Conservation (phyloP, 2,888 invertebrate genomes). For the Andrena praecox region DNA sequence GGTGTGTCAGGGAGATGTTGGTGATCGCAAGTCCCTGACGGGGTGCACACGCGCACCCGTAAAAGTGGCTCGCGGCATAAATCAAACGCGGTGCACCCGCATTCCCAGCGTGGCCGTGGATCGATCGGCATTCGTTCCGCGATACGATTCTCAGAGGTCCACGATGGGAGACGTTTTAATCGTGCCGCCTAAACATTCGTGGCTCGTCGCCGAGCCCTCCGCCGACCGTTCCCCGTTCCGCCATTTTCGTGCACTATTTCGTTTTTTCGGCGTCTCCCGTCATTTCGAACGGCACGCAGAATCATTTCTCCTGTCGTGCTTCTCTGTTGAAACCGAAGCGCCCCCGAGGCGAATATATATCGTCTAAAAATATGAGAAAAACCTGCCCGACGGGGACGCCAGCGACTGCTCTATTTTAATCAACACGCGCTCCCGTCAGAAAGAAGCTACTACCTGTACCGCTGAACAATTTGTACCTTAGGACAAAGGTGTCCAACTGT, state of each 20-base stretch:
- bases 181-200: conserved; percentile 74
- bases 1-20: background rate
- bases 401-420: background rate
- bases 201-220: conserved; percentile 52
- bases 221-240: conserved; percentile 41
- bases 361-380: conserved; percentile 14
- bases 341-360: background rate
- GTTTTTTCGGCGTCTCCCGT: conserved; percentile 42
- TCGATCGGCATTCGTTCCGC: conserved; percentile 78
- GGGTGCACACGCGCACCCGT: conserved; percentile 28
- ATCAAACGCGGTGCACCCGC: conserved; percentile 74
- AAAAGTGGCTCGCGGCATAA: conserved; percentile 67
- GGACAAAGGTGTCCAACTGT: background rate
- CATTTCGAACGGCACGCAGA: conserved; percentile 29
- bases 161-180: conserved; percentile 77
- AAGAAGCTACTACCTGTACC: no score
- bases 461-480: background rate
- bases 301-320: conserved; percentile 26
- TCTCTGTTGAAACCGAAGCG: background rate
- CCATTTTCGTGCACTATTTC: conserved; percentile 51
- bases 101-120: conserved; percentile 74
- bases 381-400: background rate
- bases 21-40: background rate
- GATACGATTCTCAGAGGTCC: conserved; percentile 74
- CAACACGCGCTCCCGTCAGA: background rate